Evolutionary conservation across 35 echinoderm and acorn worm genomes (phyloP).

Genomic region (Stichopus chloronotus): DNA sequence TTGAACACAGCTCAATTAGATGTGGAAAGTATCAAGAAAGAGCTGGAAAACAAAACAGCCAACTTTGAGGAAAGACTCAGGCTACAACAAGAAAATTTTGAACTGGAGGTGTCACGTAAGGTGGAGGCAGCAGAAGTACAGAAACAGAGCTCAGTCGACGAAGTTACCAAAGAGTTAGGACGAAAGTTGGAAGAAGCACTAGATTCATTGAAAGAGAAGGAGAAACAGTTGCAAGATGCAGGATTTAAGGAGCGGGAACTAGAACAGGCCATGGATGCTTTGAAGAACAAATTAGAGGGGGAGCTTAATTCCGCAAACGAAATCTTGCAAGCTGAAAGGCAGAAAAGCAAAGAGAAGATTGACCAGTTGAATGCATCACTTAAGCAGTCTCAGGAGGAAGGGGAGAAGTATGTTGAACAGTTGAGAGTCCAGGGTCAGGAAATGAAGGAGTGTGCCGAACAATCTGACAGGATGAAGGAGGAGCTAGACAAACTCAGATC

Average conservation of each 20-base stretch:
- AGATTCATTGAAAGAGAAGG: constrained; percentile 62
- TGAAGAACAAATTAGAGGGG: constrained; percentile 81
- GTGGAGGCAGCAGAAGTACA: constrained; percentile 87
- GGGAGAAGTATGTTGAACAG: constrained; percentile 45
- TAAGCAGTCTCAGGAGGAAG: constrained; percentile 48
- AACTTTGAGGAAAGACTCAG: constrained; percentile 89
- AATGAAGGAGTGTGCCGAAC: constrained; percentile 39
- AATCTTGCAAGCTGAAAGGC: constrained; percentile 64
- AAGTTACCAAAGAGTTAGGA: constrained; percentile 79
- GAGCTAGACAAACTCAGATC: constrained; percentile 33
- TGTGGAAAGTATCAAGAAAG: constrained; percentile 66
- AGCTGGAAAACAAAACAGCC: constrained; percentile 70
- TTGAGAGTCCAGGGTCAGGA: constrained; percentile 60
- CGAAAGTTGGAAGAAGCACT: constrained; percentile 79
- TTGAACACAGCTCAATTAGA: constrained; percentile 49
- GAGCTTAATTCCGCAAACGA: constrained; percentile 81
- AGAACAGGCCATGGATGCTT: constrained; percentile 72
- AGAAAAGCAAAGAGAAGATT: constrained; percentile 69
- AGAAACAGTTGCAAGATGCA: constrained; percentile 83
- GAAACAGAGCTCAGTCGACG: constrained; percentile 89
- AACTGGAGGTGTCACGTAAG: constrained; percentile 75
- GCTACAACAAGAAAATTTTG: constrained; percentile 93
- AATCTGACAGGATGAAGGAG: constrained; percentile 31
- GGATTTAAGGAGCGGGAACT: constrained; percentile 80
- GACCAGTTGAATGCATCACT: constrained; percentile 54